Conservation (phyloP, 2,113 vertebrate genomes). For the Chaetops frenatus region DNA sequence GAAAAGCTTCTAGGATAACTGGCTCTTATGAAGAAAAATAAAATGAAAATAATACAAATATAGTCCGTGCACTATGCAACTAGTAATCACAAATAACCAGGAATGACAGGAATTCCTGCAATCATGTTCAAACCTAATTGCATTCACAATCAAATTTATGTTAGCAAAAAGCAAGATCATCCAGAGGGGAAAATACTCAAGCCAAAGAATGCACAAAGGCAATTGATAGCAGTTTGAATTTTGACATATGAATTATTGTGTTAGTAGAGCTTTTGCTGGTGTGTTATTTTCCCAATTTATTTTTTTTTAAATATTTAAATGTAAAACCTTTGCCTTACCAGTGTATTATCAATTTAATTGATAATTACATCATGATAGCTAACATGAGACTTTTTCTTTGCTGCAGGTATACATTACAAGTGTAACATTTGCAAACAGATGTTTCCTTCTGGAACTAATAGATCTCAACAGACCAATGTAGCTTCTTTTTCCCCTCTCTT, state of each 20-base stretch:
- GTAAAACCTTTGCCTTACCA: neutral
- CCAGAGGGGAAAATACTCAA: neutral
- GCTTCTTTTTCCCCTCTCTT: fast-evolving
- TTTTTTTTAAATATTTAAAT: neutral
- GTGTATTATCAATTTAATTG: neutral
- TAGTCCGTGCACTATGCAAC: neutral
- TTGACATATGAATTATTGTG: neutral
- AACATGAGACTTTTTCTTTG: neutral
- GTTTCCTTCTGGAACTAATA: neutral
- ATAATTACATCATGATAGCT: neutral
- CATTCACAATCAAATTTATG: neutral
- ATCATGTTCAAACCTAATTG: neutral
- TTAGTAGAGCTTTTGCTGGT: neutral
- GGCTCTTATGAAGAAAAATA: neutral
- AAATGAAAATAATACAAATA: neutral
- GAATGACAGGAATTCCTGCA: neutral
- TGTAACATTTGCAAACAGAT: neutral
- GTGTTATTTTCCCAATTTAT: neutral
- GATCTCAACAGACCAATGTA: neutral
- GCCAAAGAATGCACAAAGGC: neutral
- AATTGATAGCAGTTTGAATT: neutral
- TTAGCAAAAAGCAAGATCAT: neutral
- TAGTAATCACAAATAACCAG: neutral
- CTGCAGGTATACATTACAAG: neutral
- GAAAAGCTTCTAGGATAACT: neutral